Percentiles rank a stretch among this genome's conserved stretches.
Evolutionary conservation across 1,140 invertebrate species (phyloP).

Genomic region (Drosophila mojavensis): DNA sequence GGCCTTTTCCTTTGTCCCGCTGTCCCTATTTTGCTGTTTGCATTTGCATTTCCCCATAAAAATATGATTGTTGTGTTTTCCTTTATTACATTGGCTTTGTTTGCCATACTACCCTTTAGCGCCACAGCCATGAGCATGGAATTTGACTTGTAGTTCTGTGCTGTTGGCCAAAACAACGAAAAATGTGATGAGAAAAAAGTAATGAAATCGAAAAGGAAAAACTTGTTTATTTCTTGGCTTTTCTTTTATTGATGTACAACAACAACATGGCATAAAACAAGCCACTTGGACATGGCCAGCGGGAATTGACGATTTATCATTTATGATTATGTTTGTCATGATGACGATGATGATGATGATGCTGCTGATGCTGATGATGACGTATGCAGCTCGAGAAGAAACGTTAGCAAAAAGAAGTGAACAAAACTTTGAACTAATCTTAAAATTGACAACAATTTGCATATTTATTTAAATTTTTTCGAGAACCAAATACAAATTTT

Average conservation of each 20-base stretch:
- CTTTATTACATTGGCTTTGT: constrained; percentile 62
- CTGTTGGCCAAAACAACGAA: constrained; percentile 29
- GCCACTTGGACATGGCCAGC: constrained; percentile 55
- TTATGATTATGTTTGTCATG: constrained; percentile 44
- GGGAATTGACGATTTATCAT: constrained; percentile 71
- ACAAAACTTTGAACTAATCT: constrained; percentile 47
- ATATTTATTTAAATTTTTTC: constrained; percentile 51
- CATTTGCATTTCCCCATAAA: constrained; percentile 72
- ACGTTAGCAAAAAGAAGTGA: constrained; percentile 10
- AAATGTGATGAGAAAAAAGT: neutral
- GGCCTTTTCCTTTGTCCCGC: neutral
- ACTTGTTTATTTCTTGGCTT: constrained; percentile 56
- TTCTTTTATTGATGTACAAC: constrained; percentile 47
- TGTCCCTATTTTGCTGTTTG: constrained; percentile 46
- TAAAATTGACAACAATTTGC: constrained; percentile 48
- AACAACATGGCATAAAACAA: constrained; percentile 19
- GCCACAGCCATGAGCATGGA: neutral
- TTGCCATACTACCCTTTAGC: constrained; percentile 27
- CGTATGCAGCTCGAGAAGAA: constrained; percentile 27
- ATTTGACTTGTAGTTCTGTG: constrained; percentile 35
- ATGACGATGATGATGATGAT: constrained; percentile 42
- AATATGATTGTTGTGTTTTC: constrained; percentile 75
- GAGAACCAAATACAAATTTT: constrained; percentile 2
- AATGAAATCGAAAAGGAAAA: constrained; percentile 11
- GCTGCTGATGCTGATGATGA: neutral